Evolutionary conservation across 1,140 invertebrate species (phyloP), one percentile per base, ranked within the genome.

Genomic region (Andricus grossulariae): DNA sequence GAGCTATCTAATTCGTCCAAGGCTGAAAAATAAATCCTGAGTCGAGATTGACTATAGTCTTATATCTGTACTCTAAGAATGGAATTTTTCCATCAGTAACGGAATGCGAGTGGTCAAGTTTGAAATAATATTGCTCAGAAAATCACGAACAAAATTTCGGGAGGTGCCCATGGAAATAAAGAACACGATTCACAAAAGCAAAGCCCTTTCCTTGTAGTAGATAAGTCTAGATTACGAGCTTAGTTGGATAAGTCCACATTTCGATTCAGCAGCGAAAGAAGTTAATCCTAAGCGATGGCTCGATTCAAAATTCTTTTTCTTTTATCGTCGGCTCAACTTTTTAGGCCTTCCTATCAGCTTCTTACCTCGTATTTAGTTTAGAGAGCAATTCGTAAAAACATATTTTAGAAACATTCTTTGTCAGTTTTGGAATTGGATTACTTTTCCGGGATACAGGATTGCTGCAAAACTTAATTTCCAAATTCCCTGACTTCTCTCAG

Each of bases 181-280:
- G 8, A 6, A 32, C 32, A 66, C 25, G 25, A 66, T 45, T 66
- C n/a, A 66, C 60, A 39, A 66, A 66, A 66, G 60, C 60, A 15
- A 66, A 66, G n/a, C 60, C 60, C 60, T 16, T 66, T 66, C 21
- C 60, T 66, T 66, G 60, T 66, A 66, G 16, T 16, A 66, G 25
- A 66, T 66, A 66, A 66, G 32, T 66, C 60, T 45, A 66, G 60
- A 25, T 66, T 66, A 66, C 60, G 39, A 66, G 60, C 60, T 45
- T 66, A 66, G 60, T 39, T 16, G 25, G 60, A 32, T 32, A 16
- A 60, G 55, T 60, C 19, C 11, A 60, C 55, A 60, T 60, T 60
- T 25, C 55, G 19, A 60, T 60, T 21, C 21, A 60, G 11, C 21
- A 66, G 57, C 25, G 25, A 15, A 66, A 16, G 25, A 66, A 66